Evolutionary conservation across 1,140 invertebrate genomes (phyloP).

Genomic region (Drosophila murphyi): DNA sequence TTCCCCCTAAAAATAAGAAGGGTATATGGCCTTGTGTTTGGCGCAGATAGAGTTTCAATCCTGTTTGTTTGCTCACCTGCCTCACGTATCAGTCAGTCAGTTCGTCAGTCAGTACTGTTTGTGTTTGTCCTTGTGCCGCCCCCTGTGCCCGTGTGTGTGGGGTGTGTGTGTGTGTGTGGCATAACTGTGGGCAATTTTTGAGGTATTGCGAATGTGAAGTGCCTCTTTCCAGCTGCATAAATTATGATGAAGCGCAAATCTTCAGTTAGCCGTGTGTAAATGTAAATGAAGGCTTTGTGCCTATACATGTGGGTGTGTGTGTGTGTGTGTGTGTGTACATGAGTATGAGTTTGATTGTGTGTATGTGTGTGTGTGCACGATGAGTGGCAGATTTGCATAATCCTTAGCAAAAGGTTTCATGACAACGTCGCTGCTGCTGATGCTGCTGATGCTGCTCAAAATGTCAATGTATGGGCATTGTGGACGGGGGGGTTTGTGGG

Average conservation of each 20-base stretch:
- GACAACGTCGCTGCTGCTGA: slow-evolving; percentile 57
- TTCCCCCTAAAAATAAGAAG: neutral
- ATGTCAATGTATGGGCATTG: slow-evolving; percentile 69
- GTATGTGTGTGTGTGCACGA: slow-evolving; percentile 62
- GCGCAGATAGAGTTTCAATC: slow-evolving; percentile 40
- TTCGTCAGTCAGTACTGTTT: slow-evolving; percentile 13
- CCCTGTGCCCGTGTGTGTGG: neutral
- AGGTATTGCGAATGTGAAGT: slow-evolving; percentile 73
- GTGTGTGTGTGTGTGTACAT: neutral
- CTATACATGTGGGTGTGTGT: slow-evolving; percentile 29
- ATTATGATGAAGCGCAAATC: slow-evolving; percentile 81
- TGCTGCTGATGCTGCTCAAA: slow-evolving; percentile 57
- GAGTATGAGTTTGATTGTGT: slow-evolving; percentile 27
- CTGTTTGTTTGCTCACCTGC: slow-evolving; percentile 49
- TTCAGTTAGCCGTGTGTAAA: slow-evolving; percentile 82
- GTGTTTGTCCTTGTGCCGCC: slow-evolving; percentile 38
- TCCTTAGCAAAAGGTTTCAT: slow-evolving; percentile 81
- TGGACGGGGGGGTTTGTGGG: neutral
- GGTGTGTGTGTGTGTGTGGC: slow-evolving; percentile 29
- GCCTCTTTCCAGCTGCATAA: slow-evolving; percentile 67
- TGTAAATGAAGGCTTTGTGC: slow-evolving; percentile 74
- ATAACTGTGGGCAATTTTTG: slow-evolving; percentile 80
- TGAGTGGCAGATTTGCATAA: slow-evolving; percentile 82
- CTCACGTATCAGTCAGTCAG: slow-evolving; percentile 36
- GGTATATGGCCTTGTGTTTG: slow-evolving; percentile 12